phyloP scores from a whole-genome alignment of 2,113 vertebrate species.

The Numida meleagris region DNA sequence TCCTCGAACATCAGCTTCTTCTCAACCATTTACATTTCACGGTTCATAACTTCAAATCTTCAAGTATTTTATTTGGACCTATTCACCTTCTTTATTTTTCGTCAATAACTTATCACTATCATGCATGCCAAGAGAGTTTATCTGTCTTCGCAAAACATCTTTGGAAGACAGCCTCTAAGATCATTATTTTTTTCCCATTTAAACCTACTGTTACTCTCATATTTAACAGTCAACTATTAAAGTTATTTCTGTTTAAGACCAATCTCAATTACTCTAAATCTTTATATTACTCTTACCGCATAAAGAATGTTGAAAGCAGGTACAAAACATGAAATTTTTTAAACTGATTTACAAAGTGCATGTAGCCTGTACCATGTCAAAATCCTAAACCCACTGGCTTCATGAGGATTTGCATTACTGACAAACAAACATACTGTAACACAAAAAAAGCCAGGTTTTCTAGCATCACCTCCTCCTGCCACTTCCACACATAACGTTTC shows the following conservation, averaged over 20 bases:
- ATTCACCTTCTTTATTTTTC: neutral
- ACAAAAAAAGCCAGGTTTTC: neutral
- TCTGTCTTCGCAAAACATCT: neutral
- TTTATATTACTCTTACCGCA: neutral
- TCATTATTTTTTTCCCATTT: neutral
- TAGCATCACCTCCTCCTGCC: neutral
- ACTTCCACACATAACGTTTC: neutral
- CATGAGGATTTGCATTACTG: neutral
- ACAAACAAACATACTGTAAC: neutral
- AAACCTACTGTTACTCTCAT: neutral
- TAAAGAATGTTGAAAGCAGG: neutral
- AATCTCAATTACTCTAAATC: neutral
- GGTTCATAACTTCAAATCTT: neutral
- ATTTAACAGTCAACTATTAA: neutral
- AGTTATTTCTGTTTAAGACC: neutral
- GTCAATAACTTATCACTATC: neutral
- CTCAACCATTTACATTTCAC: neutral
- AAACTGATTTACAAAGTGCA: neutral
- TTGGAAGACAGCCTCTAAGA: neutral
- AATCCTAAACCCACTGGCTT: neutral
- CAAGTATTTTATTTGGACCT: neutral
- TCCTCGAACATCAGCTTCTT: neutral
- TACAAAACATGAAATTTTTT: accelerated
- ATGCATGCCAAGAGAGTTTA: neutral
- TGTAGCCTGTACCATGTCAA: neutral